phyloP scores from a whole-genome alignment of 1,140 invertebrate genomes.

The Potamilus streckersoni region DNA sequence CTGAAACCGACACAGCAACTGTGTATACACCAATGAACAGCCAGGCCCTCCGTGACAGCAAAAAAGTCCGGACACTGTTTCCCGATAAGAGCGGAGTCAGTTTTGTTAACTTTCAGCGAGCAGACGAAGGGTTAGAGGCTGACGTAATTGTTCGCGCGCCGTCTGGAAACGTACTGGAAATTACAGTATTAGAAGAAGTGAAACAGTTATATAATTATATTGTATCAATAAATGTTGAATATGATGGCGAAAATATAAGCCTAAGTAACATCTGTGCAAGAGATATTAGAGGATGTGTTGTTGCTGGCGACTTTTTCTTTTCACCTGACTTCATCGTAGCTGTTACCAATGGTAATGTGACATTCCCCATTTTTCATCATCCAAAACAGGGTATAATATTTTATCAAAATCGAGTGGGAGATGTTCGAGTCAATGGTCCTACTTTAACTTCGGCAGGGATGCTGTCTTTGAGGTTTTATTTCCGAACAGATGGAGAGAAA shows the following conservation, averaged over 20 bases:
- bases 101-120: background rate
- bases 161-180: background rate
- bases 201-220: background rate
- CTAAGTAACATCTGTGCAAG: slow-evolving; percentile 13
- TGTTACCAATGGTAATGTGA: slow-evolving; percentile 2
- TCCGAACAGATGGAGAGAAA: slow-evolving; percentile 10
- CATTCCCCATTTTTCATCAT: slow-evolving; percentile 9
- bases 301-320: slow-evolving; percentile 13
- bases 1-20: background rate
- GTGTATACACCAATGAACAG: slow-evolving; percentile 9
- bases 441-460: background rate
- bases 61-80: background rate
- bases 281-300: slow-evolving; percentile 2
- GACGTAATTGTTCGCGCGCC: background rate
- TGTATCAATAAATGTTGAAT: background rate
- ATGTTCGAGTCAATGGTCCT: background rate
- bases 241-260: background rate
- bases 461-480: slow-evolving; percentile 3
- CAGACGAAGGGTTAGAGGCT: no score
- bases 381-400: background rate
- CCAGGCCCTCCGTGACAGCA: no score
- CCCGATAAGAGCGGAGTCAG: background rate
- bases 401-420: slow-evolving; percentile 8
- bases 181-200: no score
- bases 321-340: slow-evolving; percentile 1